Evolutionary conservation across 2,797 vertebrate species (phyloP).

Genomic region (Sebastes kiyomatsui): DNA sequence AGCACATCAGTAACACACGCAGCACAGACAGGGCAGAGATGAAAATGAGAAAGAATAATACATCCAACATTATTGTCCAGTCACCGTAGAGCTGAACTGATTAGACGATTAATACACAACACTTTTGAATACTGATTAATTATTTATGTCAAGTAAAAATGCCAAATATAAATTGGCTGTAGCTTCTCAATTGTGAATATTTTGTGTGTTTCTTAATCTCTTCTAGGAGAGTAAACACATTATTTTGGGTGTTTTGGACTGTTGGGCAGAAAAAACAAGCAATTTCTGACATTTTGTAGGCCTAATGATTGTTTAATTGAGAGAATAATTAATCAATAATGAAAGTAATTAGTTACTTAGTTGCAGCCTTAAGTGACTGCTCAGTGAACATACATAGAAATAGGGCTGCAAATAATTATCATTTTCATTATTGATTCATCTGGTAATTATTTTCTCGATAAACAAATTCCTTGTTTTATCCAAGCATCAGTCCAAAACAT

Average conservation of each 20-base stretch:
- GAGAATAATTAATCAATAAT: not conserved
- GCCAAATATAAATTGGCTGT: not conserved
- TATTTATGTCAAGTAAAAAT: not conserved
- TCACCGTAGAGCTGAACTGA: not conserved
- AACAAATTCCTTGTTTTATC: not conserved
- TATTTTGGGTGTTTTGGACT: not conserved
- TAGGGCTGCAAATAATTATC: not conserved
- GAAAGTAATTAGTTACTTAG: not conserved
- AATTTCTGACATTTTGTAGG: not conserved
- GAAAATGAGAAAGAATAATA: constrained; percentile 5
- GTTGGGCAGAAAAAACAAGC: not conserved
- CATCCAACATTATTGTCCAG: not conserved
- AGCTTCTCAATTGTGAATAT: not conserved
- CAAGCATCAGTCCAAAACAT: not conserved
- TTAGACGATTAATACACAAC: not conserved
- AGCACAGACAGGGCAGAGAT: constrained; percentile 1
- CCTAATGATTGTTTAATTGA: not conserved
- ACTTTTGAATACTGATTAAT: not conserved
- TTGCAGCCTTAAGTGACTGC: not conserved
- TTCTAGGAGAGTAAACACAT: not conserved
- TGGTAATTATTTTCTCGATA: not conserved
- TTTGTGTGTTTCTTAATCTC: no score
- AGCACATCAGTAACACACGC: constrained; percentile 48
- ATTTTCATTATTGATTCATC: not conserved
- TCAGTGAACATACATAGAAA: not conserved